A percentile compares a stretch with the other conserved stretches of the same genome.
Conservation (phyloP, 2,797 vertebrate genomes). For the Enteromius mattozi region DNA sequence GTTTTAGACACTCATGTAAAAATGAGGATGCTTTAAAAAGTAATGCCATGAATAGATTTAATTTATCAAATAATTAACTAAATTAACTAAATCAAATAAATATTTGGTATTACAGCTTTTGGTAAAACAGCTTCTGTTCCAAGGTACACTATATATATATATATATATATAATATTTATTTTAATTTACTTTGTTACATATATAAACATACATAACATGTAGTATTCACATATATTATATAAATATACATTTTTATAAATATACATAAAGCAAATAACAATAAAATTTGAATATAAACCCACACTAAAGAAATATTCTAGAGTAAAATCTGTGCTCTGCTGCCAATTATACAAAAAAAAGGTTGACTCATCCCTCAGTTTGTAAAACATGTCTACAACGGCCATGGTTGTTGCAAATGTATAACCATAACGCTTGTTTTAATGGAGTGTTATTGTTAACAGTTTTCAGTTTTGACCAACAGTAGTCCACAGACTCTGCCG, state of each 20-base stretch:
- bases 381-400: background rate
- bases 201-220: background rate
- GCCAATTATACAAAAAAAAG: background rate
- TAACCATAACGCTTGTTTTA: constrained; percentile 1
- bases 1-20: too few species aligned
- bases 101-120: too few species aligned
- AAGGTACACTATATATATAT: too few species aligned
- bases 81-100: too few species aligned
- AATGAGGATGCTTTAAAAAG: too few species aligned
- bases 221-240: background rate
- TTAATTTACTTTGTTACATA: background rate
- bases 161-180: background rate
- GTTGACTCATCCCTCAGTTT: constrained; percentile 11
- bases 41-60: too few species aligned
- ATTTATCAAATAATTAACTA: too few species aligned
- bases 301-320: background rate
- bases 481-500: background rate
- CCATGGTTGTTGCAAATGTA: background rate
- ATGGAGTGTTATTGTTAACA: background rate
- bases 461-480: background rate
- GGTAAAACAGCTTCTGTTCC: too few species aligned
- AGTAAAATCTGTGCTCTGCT: background rate
- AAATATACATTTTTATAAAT: too few species aligned
- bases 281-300: background rate
- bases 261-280: background rate